Base-by-base conservation (phyloP, 2,113 vertebrate genomes). In the Brachirus orientalis region DNA sequence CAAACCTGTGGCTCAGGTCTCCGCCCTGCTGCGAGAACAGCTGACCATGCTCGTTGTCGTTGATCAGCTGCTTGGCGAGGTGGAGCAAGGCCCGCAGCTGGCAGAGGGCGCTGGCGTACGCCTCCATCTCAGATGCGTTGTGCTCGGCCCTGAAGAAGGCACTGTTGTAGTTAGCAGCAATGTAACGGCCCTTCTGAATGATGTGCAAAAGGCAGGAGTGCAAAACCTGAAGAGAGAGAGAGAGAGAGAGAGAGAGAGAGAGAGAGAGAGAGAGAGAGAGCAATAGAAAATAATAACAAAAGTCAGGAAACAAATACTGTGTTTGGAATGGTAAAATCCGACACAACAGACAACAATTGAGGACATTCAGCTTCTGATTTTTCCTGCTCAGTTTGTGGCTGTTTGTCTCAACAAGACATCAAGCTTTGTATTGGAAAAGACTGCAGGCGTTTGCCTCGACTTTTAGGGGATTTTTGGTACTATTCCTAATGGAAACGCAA, bases 71-170 rank as follows among this genome's bases (percentile, higher is more conserved):
- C 90, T 95, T 92, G 22, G 95, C 96, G 0, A 96, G 92, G 86
- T 95, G 94, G 38, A 95, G 83, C 52, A 97, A 89, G 0, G 95
- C 95, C 0, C 96, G 93, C 63, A 97, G 92, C 88, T 98, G 96
- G 28, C 93, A 94, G 68, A 97, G 91, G n/a, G 96, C 95, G 0
- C 70, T 86, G 75, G 94, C 92, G 84, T 97, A 98, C 16, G 95
- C 95, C 84, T 96, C 94, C 66, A 97, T 89, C 84, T 97, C 96
- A 0, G 90, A 74, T 10, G 90, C 86, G 14, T 98, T 97, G 93
- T 98, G 96, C 14, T 93, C 90, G 0, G 92, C 88, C 0, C 95
- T 83, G 87, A 96, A 98, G 89, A 98, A 97, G 80, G 95, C 83
- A 45, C 92, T 88, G 47, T 67, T 90, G 74, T 92, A 93, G 80